Evolutionary conservation across 2,888 invertebrate genomes (phyloP).

Genomic region (Sinopyrophorus schimmeli): DNA sequence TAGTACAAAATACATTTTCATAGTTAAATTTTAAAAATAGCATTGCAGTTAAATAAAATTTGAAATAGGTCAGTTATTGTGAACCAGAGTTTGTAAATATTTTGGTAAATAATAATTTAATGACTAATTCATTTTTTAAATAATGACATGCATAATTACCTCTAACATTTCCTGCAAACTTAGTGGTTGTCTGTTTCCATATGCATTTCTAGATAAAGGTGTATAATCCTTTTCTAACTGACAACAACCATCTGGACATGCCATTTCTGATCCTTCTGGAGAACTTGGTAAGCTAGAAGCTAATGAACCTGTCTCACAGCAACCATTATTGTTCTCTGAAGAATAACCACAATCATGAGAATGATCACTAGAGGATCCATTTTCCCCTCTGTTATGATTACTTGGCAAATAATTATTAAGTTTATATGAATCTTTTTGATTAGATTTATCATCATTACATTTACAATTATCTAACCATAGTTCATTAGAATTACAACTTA

Average conservation of each 20-base stretch:
- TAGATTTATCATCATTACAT: conserved; percentile 35
- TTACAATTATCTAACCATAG: conserved; percentile 49
- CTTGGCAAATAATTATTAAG: conserved; percentile 42
- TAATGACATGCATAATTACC: no score
- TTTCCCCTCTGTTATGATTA: conserved; percentile 50
- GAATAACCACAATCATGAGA: conserved; percentile 88
- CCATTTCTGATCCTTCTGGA: conserved; percentile 87
- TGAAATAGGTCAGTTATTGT: no score
- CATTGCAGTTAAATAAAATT: no score
- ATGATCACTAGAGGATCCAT: conserved; percentile 68
- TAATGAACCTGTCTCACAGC: conserved; percentile 67
- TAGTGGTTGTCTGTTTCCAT: conserved; percentile 63
- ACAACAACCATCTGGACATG: conserved; percentile 87
- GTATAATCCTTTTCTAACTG: conserved; percentile 65
- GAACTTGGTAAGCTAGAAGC: conserved; percentile 82
- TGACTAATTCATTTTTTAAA: no score
- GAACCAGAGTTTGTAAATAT: no score
- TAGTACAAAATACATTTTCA: no score
- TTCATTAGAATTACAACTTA: conserved; percentile 39
- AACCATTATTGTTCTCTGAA: conserved; percentile 78
- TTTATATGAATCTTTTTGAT: conserved; percentile 39
- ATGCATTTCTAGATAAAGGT: conserved; percentile 46
- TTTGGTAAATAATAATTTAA: no score
- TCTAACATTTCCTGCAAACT: conserved; percentile 79
- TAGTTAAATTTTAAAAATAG: no score